Percentiles rank a stretch among this genome's conserved stretches.
Evolutionary conservation across 2,888 invertebrate genomes (phyloP).

Genomic region (Ophonus ardosiacus): DNA sequence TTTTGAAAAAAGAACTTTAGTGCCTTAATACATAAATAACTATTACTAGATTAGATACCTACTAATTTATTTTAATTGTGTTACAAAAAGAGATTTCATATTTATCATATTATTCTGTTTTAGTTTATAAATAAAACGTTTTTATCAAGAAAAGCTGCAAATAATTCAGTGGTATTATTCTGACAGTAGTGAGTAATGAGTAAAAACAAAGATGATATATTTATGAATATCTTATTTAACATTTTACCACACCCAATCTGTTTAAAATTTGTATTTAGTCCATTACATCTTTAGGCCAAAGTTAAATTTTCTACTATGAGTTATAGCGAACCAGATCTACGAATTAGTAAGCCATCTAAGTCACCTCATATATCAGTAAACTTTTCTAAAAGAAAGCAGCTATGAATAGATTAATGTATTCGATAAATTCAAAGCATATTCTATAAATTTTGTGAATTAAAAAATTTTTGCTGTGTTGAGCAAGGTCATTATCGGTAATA

Average conservation of each 20-base stretch:
- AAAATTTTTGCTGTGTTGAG: not conserved
- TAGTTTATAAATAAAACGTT: too few species aligned
- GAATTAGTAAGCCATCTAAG: not conserved
- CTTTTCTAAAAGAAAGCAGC: not conserved
- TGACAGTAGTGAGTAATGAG: too few species aligned
- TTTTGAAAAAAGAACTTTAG: too few species aligned
- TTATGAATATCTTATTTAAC: too few species aligned
- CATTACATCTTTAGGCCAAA: not conserved
- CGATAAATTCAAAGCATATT: not conserved
- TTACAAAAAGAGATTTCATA: too few species aligned
- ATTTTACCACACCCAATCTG: not conserved
- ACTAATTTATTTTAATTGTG: too few species aligned
- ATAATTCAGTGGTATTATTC: too few species aligned
- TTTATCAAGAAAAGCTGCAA: too few species aligned
- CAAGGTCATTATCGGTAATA: not conserved
- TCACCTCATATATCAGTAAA: not conserved
- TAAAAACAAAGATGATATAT: too few species aligned
- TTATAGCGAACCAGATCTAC: not conserved
- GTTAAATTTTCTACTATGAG: not conserved
- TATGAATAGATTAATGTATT: not conserved
- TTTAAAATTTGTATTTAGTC: not conserved
- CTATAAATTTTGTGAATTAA: not conserved
- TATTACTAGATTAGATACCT: too few species aligned
- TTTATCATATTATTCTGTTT: too few species aligned
- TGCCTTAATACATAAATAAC: too few species aligned